Evolutionary conservation across 2,113 vertebrate species (phyloP), one percentile per base, ranked within the genome.

Genomic region (Sander lucioperca): DNA sequence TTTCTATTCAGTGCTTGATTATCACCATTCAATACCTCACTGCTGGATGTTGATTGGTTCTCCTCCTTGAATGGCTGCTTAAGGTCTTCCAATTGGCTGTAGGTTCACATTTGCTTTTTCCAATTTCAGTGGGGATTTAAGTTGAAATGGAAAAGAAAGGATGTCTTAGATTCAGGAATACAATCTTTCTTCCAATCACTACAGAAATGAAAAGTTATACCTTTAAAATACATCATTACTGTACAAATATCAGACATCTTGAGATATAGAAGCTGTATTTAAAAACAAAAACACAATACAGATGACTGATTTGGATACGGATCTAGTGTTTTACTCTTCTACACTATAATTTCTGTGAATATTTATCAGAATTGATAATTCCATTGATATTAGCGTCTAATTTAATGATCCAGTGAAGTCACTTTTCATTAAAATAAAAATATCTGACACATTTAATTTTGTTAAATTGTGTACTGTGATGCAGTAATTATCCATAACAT

Each of bases 1-100:
- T 76, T 73, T 88, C 74, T 57, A 67, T 81, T 87, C 86, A 67
- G 54, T n/a, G 30, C n/a, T 47, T 84, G 83, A 86, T 91, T 80
- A 88, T 85, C 83, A 74, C 30, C 59, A 62, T 85, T 89, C 80
- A 88, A 74, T 67, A 70, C 58, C 74, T 58, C 65, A 45, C 66
- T 9, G 58, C 36, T 58, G 72, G 81, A 57, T 59, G 85, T 13
- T 80, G 86, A 89, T 90, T 89, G 89, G 86, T 36, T 81, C 65
- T 63, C 63, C 83, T 58, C 58, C 30, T 57, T 30, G 73, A 87
- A 80, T 33, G 62, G 69, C 69, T 69, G 76, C 68, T 88, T 74
- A 51, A 70, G 65, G 48, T 79, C 69, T 53, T 79, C 23, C 61
- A 78, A 50, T 71, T 84, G 79, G 75, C 43, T 71, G 23, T 13